Evolutionary conservation across 2,797 vertebrate species (phyloP), one percentile per base, ranked within the genome.

Genomic region (Coregonus suidteri): DNA sequence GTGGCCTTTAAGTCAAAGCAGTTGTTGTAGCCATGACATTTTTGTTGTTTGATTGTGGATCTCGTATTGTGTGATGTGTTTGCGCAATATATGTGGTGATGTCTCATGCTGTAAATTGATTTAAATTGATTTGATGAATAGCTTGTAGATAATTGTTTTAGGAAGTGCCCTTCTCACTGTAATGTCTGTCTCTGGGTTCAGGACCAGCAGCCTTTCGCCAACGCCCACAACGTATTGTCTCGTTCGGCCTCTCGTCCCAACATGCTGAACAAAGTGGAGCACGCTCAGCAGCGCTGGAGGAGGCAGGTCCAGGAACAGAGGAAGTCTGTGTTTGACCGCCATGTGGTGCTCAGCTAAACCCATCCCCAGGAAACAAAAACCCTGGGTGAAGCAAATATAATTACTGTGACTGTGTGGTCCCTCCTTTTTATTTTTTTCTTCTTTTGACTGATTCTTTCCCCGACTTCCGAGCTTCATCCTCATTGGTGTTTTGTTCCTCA

Each of bases 211-310:
- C 97, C 97, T 20, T 99, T 99, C 62, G 97, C 97, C 34, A 99
- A 99, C 0, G 97, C 98, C 34, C 98, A 98, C 0, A 97, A 98
- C 0, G 97, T 98, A 73, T 92, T 99, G 86, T 97, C 97, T n/a
- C 96, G 92, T 18, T 97, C 98, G 1, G 95, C 96, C 31, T 97
- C 97, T 79, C 95, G 97, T 0, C 94, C 97, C 87, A 99, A 98
- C 2, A 95, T 99, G 81, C 90, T 99, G 76, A 98, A 99, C 94
- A 99, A 99, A 87, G 98, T 99, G 84, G 98, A 99, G 51, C 96
- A 98, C 0, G 98, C 98, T 0, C 98, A 99, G 91, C 98, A 99
- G 91, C 98, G 98, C 76, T 99, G 98, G 98, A 97, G 97, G 85
- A 94, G 96, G 79, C 98, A 99, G 91, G 98, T 99, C 80, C 98